A percentile compares a stretch with the other conserved stretches of the same genome.
Conservation (phyloP, 1,140 invertebrate genomes). For the Trachymyrmex cornetzi region DNA sequence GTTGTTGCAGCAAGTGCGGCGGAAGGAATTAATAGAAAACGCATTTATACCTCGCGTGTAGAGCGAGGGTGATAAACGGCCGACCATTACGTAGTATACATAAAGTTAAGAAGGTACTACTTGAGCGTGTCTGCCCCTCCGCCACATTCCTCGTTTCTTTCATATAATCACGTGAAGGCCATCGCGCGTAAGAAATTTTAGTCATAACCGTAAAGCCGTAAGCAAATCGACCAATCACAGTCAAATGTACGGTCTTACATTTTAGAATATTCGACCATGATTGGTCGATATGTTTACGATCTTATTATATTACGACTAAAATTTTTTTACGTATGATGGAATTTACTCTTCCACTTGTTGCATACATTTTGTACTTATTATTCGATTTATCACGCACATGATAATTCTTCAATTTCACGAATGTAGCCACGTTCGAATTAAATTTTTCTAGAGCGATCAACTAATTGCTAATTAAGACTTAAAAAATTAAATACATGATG, state of each 20-base stretch:
- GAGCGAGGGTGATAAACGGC: constrained; percentile 80
- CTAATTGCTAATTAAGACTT: not conserved
- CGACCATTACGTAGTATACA: constrained; percentile 61
- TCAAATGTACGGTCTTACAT: too few species aligned
- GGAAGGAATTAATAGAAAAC: constrained; percentile 83
- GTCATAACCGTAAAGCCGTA: too few species aligned
- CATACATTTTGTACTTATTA: constrained; percentile 5
- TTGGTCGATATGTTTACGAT: too few species aligned
- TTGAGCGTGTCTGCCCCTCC: not conserved
- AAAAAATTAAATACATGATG: not conserved
- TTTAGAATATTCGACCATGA: too few species aligned
- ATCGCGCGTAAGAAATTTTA: not conserved
- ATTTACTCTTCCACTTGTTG: not conserved
- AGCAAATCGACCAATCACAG: too few species aligned
- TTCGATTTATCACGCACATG: not conserved
- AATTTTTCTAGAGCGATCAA: not conserved
- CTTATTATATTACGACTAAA: too few species aligned
- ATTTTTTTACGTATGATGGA: too few species aligned
- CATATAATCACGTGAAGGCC: not conserved
- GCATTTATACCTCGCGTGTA: constrained; percentile 81
- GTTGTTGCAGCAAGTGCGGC: constrained; percentile 57
- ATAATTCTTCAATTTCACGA: not conserved
- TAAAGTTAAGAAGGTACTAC: constrained; percentile 63
- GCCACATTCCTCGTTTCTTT: not conserved
- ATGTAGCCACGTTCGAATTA: not conserved